Evolutionary conservation across 2,797 vertebrate species (phyloP), one percentile per base, ranked within the genome.

Genomic region (Fistularia tabacaria): DNA sequence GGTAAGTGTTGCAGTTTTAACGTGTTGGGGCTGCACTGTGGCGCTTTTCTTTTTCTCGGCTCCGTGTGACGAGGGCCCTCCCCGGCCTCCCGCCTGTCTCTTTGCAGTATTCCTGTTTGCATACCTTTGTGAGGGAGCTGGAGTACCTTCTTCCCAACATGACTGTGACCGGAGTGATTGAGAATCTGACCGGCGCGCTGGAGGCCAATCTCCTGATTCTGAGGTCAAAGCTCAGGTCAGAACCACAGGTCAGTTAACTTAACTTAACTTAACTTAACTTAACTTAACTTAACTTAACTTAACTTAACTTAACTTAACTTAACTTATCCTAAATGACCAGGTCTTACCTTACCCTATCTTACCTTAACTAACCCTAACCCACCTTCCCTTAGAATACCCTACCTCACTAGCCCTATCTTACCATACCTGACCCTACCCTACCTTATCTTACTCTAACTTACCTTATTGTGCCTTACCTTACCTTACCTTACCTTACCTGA

Each of bases 131-230:
- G 1, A 8, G 0, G 0, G 0, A 58, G 8, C 72, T 87, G 51
- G 2, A 0, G 1, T 0, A 7, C 0, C 3, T 79, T 41, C 75
- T 86, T 0, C 0, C 3, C 3, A 59, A 61, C 0, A 9, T 80
- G 42, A 54, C 0, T 0, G 36, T 61, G 1, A 0, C 1, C 0
- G 0, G 3, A 0, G 0, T 1, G 0, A 0, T 0, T 0, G 0
- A 1, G 3, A 0, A 1, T 3, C 1, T 8, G 38, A 7, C 69
- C 1, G 0, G 0, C 1, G 10, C 5, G 10, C 72, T 86, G 1
- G 0, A 6, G 6, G 0, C 0, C 0, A 67, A 60, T 36, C 42
- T 85, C 7, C 0, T 1, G 0, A 0, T 0, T 8, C 45, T 74
- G 41, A 1, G 0, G 14, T 0, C 0, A 12, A 0, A 1, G 4